Base-by-base conservation (phyloP, 1,140 invertebrate genomes). In the Rhopalosiphum padi region DNA sequence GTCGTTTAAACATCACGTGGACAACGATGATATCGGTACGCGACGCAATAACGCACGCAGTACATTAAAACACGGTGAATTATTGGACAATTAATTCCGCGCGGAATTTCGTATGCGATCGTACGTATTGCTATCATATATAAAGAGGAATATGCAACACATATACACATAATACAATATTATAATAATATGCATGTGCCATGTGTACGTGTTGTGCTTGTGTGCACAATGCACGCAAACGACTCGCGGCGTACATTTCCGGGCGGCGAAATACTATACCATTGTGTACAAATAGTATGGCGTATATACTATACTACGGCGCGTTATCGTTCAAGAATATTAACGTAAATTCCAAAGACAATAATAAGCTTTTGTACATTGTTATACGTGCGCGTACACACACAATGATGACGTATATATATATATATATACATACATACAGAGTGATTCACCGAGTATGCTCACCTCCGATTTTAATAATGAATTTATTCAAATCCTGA, bases 51-150 rank as follows among this genome's bases (percentile, higher is more conserved):
- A 23, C 23, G 83, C 37, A 23, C 25, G 55, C 41, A 11, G 30
- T 48, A 15, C 46, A 48, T 82, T 91, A 46, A 91, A 48, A 82
- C 30, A 25, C 30, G 41, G 68, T 91, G 90, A 91, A n/a, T 91
- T 91, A 91, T 91, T 83, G 68, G 35, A 91, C 90, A 83, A 91
- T 91, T 91, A 91, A 91, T 91, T 91, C 68, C 7, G 43, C 30
- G 43, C 8, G 68, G 68, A 91, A 91, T 91, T 91, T 23, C 90
- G 30, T 25, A 83, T 37, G 53, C 86, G 25, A 55, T 55, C 88
- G 6, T 68, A 46, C 22, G 8, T 55, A 55, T 25, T 23, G 30
- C 7, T 8, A 23, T 85, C 82, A 37, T 41, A 85, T 23, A 85
- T 43, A 85, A 48, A 48, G 30, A 22, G 18, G 9, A 30, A 68